Percentiles rank a stretch among this genome's conserved stretches.
Conservation (phyloP, 37 sponge, comb jelly and placozoan species). For the Halichondria panicea region DNA sequence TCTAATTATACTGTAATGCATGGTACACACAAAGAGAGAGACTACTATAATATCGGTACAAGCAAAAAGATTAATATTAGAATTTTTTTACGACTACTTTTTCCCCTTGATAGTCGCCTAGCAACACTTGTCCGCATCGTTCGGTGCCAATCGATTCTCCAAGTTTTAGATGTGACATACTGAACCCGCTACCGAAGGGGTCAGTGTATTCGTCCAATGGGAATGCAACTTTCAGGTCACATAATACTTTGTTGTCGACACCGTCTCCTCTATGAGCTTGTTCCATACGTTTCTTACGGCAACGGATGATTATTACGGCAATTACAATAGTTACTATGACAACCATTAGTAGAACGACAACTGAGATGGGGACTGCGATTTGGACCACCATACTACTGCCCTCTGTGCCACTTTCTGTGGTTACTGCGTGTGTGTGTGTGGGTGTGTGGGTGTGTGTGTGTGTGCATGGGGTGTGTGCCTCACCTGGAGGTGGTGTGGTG, state of each 20-base stretch:
- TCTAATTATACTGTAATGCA: no score
- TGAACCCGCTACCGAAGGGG: constrained; percentile 81
- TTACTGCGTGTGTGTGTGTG: no score
- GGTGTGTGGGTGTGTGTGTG: no score
- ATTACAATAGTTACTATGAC: not conserved
- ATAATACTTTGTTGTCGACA: not conserved
- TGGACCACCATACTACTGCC: no score
- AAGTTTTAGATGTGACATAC: constrained; percentile 63
- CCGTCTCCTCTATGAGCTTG: not conserved
- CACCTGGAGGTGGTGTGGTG: no score
- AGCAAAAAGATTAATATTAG: no score
- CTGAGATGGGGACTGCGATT: no score
- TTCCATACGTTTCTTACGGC: not conserved
- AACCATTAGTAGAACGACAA: not conserved
- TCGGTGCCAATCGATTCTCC: constrained; percentile 80
- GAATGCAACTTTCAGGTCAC: not conserved
- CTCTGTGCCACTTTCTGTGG: no score
- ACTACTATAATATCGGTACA: no score
- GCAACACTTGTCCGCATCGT: constrained; percentile 87
- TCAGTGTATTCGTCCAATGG: constrained; percentile 9
- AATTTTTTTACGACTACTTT: constrained; percentile 94
- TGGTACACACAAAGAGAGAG: no score
- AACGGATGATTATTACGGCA: not conserved
- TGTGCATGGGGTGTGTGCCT: not conserved
- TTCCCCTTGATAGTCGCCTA: constrained; percentile 77